A percentile compares a stretch with the other conserved stretches of the same genome.
Evolutionary conservation across 2,888 invertebrate species (phyloP).

Genomic region (Orchesellides sinensis): DNA sequence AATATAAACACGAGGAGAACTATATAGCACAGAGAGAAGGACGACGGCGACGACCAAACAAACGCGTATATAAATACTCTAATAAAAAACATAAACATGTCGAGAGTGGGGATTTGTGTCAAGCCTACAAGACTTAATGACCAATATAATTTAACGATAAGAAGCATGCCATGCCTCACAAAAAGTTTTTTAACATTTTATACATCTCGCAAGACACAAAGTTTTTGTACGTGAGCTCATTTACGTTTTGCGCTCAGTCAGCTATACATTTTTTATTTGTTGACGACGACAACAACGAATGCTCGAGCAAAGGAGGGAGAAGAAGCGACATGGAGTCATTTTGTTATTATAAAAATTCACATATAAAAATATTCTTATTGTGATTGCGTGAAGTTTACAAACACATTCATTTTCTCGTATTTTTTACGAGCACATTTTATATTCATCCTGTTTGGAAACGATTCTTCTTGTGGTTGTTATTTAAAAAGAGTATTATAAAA

Average conservation of each 20-base stretch:
- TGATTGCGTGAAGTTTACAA: too few relatives aligned
- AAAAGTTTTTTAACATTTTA: background rate
- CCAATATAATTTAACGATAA: constrained; percentile 55
- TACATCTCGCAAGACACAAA: background rate
- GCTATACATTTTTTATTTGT: too few relatives aligned
- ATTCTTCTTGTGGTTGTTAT: too few relatives aligned
- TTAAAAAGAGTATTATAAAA: too few relatives aligned
- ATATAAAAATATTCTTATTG: constrained; percentile 16
- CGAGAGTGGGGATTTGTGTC: constrained; percentile 51
- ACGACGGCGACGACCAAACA: background rate
- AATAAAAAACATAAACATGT: constrained; percentile 42
- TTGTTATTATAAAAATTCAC: too few relatives aligned
- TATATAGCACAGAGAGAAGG: too few relatives aligned
- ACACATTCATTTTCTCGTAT: constrained; percentile 4
- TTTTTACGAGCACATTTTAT: background rate
- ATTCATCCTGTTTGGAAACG: too few relatives aligned
- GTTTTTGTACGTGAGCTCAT: constrained; percentile 22
- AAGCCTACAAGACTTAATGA: constrained; percentile 51
- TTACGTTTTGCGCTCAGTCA: background rate
- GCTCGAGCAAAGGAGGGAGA: too few relatives aligned
- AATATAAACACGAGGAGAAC: too few relatives aligned
- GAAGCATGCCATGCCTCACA: background rate
- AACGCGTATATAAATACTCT: too few relatives aligned
- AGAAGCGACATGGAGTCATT: too few relatives aligned
- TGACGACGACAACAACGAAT: too few relatives aligned